A percentile compares a stretch with the other conserved stretches of the same genome.
phyloP scores from a whole-genome alignment of 1,140 invertebrate species.

The Propsilocerus akamusi region DNA sequence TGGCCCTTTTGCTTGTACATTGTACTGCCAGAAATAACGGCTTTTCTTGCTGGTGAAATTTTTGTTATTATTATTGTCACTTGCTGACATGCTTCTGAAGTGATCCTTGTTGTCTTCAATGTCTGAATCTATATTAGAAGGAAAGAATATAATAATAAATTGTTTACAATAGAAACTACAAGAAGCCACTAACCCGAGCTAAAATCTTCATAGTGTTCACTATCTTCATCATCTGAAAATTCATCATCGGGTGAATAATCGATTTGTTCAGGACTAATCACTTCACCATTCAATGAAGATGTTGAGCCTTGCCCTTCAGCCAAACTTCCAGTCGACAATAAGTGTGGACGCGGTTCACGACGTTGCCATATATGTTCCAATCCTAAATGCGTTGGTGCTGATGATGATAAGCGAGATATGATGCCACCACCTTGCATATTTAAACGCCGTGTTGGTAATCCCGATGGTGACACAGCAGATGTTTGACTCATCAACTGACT shows the following conservation, averaged over 20 bases:
- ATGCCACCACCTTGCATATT: slow-evolving; percentile 25
- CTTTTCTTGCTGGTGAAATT: slow-evolving; percentile 46
- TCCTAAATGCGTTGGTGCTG: slow-evolving; percentile 62
- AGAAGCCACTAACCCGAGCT: slow-evolving; percentile 53
- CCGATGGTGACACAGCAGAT: slow-evolving; percentile 17
- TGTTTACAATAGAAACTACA: slow-evolving; percentile 1
- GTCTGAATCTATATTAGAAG: slow-evolving; percentile 35
- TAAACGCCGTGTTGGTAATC: slow-evolving; percentile 25
- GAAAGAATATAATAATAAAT: neutral
- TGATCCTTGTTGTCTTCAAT: slow-evolving; percentile 35
- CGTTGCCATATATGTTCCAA: slow-evolving; percentile 63
- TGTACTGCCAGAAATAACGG: slow-evolving; percentile 95
- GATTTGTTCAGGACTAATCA: slow-evolving; percentile 60
- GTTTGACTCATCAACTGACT: neutral
- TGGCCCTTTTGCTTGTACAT: slow-evolving; percentile 94
- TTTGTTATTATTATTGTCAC: slow-evolving; percentile 24
- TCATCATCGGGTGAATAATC: slow-evolving; percentile 70
- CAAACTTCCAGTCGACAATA: slow-evolving; percentile 69
- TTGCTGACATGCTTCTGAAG: slow-evolving; percentile 6
- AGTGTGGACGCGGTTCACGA: slow-evolving; percentile 64
- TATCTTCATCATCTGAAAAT: slow-evolving; percentile 55
- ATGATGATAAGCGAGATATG: slow-evolving; percentile 51
- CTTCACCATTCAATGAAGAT: slow-evolving; percentile 68
- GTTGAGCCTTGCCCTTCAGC: slow-evolving; percentile 60
- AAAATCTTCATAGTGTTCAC: slow-evolving; percentile 70